These are phyloP conservation scores for Drosophila paranaensis DNA, from an alignment of 2,888 invertebrate species.

Conservation along the genomic window DNA sequence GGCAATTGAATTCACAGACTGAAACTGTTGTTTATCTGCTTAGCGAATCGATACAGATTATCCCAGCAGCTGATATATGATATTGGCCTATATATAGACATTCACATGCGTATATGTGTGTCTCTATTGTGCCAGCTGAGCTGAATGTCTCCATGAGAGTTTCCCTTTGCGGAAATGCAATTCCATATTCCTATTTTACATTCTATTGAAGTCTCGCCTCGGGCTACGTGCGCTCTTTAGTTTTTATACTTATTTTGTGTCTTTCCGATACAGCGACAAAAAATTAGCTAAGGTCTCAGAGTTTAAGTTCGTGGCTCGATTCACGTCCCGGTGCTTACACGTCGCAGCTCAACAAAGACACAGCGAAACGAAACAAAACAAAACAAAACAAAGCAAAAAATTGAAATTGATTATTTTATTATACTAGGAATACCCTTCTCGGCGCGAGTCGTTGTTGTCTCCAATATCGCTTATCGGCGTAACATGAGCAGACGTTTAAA, in stretches of 20 bases:
- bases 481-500: slow-evolving; percentile 20
- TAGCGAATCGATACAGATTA: slow-evolving; percentile 44
- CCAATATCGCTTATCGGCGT: slow-evolving; percentile 23
- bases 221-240: slow-evolving; percentile 42
- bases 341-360: slow-evolving; percentile 20
- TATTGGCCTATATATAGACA: slow-evolving; percentile 5
- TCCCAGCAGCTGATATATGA: slow-evolving; percentile 34
- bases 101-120: background rate
- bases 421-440: slow-evolving; percentile 6
- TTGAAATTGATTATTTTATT: slow-evolving; percentile 20
- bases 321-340: slow-evolving; percentile 51
- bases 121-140: background rate
- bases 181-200: slow-evolving; percentile 23
- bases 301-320: slow-evolving; percentile 24
- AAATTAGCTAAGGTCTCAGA: slow-evolving; percentile 37
- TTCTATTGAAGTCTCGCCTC: slow-evolving; percentile 25
- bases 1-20: slow-evolving; percentile 35
- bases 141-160: slow-evolving; percentile 17
- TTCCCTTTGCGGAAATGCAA: slow-evolving; percentile 18
- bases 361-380: background rate
- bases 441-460: slow-evolving; percentile 11
- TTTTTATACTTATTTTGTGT: slow-evolving; percentile 20
- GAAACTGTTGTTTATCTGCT: slow-evolving; percentile 30
- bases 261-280: slow-evolving; percentile 28
- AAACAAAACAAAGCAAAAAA: background rate